Evolutionary conservation across 2,113 vertebrate genomes (phyloP).

Genomic region (Nyctereutes procyonoides): DNA sequence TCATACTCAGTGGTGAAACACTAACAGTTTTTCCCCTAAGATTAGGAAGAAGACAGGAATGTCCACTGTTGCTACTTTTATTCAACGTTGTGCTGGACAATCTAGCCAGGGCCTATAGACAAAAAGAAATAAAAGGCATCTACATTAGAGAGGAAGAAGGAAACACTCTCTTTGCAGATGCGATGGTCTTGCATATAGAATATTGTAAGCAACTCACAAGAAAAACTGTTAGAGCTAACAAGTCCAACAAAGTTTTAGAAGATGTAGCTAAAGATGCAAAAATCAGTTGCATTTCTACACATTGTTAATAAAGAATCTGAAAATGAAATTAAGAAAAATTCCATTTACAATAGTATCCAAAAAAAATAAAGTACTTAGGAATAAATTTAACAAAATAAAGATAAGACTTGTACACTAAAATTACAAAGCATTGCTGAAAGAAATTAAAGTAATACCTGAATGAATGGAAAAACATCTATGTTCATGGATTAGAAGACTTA

Average conservation of each 20-base stretch:
- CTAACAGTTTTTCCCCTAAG: background rate
- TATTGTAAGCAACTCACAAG: background rate
- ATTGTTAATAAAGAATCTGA: background rate
- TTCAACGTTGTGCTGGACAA: background rate
- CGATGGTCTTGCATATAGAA: background rate
- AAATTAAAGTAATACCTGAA: slow-evolving; percentile 6
- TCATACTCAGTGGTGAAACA: background rate
- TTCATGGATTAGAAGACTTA: background rate
- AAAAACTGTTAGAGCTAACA: background rate
- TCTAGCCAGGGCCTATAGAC: background rate
- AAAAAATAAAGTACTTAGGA: background rate
- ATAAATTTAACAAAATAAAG: background rate
- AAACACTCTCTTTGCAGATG: background rate
- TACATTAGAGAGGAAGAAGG: slow-evolving; percentile 1
- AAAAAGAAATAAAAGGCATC: background rate
- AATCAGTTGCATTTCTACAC: background rate
- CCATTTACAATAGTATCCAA: background rate
- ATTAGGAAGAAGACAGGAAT: background rate
- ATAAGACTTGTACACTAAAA: background rate
- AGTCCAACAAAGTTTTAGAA: background rate
- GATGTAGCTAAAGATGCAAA: background rate
- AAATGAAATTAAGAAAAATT: slow-evolving; percentile 36
- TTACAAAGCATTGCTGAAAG: background rate
- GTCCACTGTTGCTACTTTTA: background rate
- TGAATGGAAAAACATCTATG: background rate